These are phyloP conservation scores for Drosophila novamexicana DNA, from an alignment of 1,140 invertebrate genomes.

Conservation along the genomic window DNA sequence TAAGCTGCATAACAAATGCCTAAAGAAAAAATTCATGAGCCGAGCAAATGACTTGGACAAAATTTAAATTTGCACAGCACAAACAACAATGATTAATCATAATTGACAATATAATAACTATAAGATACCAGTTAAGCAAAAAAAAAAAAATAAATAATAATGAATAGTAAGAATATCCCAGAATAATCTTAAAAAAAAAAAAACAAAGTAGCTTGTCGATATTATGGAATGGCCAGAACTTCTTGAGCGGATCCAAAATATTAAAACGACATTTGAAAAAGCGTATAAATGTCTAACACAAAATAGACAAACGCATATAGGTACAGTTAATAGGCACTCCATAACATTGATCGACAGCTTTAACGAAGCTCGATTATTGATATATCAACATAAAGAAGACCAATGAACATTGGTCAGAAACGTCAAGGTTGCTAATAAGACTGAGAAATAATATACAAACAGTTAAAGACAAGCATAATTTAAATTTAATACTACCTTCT, in stretches of 20 bases:
- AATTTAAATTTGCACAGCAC: no score
- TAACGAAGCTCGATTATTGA: conserved; percentile 9
- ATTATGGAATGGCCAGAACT: background rate
- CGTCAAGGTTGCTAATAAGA: conserved; percentile 11
- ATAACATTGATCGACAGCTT: conserved; percentile 17
- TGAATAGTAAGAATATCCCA: background rate
- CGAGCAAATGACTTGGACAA: no score
- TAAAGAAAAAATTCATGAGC: background rate
- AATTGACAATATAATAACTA: no score
- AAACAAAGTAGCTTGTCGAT: conserved; percentile 10
- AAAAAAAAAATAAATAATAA: background rate
- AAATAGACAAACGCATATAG: conserved; percentile 8
- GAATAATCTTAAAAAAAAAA: conserved; percentile 5
- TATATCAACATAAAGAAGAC: conserved; percentile 20
- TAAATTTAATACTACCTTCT: conserved; percentile 12
- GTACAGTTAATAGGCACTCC: conserved; percentile 11
- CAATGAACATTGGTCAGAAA: conserved; percentile 26
- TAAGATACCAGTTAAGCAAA: background rate
- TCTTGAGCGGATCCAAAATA: conserved; percentile 8
- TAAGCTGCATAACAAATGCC: background rate
- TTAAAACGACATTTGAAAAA: background rate
- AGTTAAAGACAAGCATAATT: conserved; percentile 14
- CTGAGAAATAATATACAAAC: conserved; percentile 10
- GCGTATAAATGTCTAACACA: background rate
- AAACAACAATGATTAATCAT: no score